These are phyloP conservation scores for Abrostola tripartita DNA, from an alignment of 2,888 invertebrate species.

Conservation along the genomic window DNA sequence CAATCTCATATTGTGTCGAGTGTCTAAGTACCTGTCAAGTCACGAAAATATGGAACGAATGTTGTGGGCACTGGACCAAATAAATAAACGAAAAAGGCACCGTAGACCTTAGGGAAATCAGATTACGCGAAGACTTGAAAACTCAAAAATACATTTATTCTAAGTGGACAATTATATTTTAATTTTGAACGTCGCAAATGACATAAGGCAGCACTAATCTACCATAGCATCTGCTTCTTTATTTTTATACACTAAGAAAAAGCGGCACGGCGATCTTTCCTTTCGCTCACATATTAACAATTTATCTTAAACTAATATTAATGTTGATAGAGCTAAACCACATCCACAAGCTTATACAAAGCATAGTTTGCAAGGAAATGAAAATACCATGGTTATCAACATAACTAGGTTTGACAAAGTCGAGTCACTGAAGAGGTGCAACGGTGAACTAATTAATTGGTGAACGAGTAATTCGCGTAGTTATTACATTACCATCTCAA, in stretches of 20 bases:
- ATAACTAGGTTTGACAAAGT: too few relatives aligned
- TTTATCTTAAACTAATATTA: too few relatives aligned
- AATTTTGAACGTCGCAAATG: neutral
- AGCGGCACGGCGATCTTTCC: too few relatives aligned
- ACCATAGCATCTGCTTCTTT: neutral
- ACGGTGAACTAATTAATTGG: too few relatives aligned
- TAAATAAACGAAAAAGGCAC: conserved; percentile 1
- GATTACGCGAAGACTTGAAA: neutral
- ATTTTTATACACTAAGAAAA: neutral
- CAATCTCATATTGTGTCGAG: neutral
- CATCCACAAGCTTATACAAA: too few relatives aligned
- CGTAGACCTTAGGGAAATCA: conserved; percentile 1
- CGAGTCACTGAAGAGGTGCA: too few relatives aligned
- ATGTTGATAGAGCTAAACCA: too few relatives aligned
- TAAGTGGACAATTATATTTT: neutral
- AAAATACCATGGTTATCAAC: too few relatives aligned
- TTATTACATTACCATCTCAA: too few relatives aligned
- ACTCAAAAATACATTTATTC: neutral
- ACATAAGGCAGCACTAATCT: neutral
- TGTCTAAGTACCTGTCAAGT: conserved; percentile 5
- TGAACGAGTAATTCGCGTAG: too few relatives aligned
- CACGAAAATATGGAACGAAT: neutral
- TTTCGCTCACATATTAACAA: too few relatives aligned
- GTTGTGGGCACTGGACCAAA: conserved; percentile 1
- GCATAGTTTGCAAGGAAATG: too few relatives aligned